These are phyloP conservation scores for Polypedilum pembai DNA, from an alignment of 1,140 invertebrate species.

Conservation along the genomic window DNA sequence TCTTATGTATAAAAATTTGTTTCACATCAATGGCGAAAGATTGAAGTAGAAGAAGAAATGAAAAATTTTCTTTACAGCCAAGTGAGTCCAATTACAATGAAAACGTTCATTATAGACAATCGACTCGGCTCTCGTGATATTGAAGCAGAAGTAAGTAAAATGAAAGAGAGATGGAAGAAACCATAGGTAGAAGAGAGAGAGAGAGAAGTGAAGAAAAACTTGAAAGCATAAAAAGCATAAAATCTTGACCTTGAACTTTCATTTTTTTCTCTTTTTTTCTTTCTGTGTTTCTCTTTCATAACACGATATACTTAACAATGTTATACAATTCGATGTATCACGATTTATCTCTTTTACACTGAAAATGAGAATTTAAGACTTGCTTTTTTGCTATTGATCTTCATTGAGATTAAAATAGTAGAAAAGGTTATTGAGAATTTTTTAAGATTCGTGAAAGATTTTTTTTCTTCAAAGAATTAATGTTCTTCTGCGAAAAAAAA, in stretches of 20 bases:
- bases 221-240: conserved; percentile 7
- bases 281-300: conserved; percentile 15
- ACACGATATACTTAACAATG: neutral
- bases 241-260: conserved; percentile 28
- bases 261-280: neutral
- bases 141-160: neutral
- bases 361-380: no score
- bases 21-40: neutral
- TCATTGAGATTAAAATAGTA: no score
- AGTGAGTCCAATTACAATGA: neutral
- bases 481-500: no score
- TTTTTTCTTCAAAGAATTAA: no score
- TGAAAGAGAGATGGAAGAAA: neutral
- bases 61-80: no score
- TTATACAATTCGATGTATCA: conserved; percentile 16
- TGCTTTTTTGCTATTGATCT: no score
- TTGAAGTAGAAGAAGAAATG: no score
- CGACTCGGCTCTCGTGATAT: neutral
- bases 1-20: neutral
- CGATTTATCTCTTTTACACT: neutral
- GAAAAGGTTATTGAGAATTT: no score
- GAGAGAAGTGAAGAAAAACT: neutral
- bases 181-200: neutral
- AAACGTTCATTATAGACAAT: conserved; percentile 8
- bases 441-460: no score